Base-by-base conservation (phyloP, 1,140 invertebrate genomes). In the Tetramorium simillimum region DNA sequence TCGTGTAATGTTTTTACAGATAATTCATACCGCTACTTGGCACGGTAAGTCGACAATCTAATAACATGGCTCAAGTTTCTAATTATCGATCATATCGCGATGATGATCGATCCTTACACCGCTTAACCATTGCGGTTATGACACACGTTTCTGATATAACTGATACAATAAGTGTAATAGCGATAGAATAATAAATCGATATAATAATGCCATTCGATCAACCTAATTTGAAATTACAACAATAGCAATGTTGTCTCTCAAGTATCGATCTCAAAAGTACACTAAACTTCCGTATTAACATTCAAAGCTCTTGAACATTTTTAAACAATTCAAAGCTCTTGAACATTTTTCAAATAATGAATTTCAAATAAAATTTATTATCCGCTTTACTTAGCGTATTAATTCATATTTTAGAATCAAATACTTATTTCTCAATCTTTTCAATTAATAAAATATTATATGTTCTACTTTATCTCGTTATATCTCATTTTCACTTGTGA, bases 41-140 rank as follows among this genome's bases (percentile, higher is more conserved):
- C 28, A 51, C 12, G 37, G n/a, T 46, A 40, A 77, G 3, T 24
- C 14, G 33, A 12, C 46, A 49, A 81, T 81, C 46, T 81, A 70
- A 81, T 81, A 70, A 81, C 40, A 28, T n/a, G 24, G 51, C 18
- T 37, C 18, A 53, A 75, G 70, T 84, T 60, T 63, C 70, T 60
- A 84, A 84, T 84, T 76, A 76, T 40, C 70, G 70, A 84, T 84
- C 40, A 18, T 60, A 56, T 18, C 70, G 40, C 24, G 40, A 76
- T 60, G 28, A 2, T 40, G 43, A 76, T 84, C 81, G 81, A 84
- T 76, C 51, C 60, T 80, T 69, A 80, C 46, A 53, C 69, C 6
- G 62, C 46, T 70, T 40, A 81, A 53, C 46, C 46, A 24, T 40
- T 40, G 33, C 16, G 46, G 63, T 80, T 80, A 28, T 77, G 51